A percentile compares a stretch with the other conserved stretches of the same genome.
These are phyloP conservation scores for Isaurus tuberculatus DNA, from an alignment of 92 coral and sea anemone genomes.

Conservation along the genomic window DNA sequence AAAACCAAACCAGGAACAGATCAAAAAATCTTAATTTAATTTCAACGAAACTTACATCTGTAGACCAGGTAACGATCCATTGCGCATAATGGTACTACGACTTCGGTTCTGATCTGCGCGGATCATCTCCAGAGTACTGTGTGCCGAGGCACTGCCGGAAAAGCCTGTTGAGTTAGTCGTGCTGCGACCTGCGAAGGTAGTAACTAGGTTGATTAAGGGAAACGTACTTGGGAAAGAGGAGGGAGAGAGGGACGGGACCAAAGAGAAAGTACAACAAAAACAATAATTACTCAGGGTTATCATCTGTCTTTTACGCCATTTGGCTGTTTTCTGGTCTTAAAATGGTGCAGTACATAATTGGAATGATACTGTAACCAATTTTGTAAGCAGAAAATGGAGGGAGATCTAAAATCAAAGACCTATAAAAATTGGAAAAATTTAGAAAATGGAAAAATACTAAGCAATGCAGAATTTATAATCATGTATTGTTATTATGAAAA, in stretches of 20 bases:
- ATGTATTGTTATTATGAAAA: too few species aligned
- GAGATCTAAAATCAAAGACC: too few species aligned
- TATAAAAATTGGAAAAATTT: too few species aligned
- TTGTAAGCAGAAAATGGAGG: too few species aligned
- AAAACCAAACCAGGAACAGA: not conserved
- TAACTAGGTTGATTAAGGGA: not conserved
- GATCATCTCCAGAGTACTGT: slow-evolving; percentile 73
- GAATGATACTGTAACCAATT: too few species aligned
- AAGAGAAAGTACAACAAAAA: not conserved
- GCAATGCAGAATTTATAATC: too few species aligned
- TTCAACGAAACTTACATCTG: slow-evolving; percentile 70
- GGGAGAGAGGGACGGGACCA: not conserved
- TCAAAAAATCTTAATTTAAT: not conserved
- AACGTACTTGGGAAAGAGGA: not conserved
- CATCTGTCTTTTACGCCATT: too few species aligned
- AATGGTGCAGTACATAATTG: too few species aligned
- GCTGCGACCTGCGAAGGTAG: slow-evolving; percentile 13
- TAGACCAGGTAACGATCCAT: slow-evolving; percentile 72
- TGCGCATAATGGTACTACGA: slow-evolving; percentile 62
- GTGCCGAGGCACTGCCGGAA: slow-evolving; percentile 66
- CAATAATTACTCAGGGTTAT: too few species aligned
- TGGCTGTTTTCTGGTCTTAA: too few species aligned
- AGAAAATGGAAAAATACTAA: too few species aligned
- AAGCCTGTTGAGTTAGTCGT: slow-evolving; percentile 54
- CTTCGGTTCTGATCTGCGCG: slow-evolving; percentile 49